Evolutionary conservation across 2,113 vertebrate species (phyloP).

Genomic region (Pteronura brasiliensis): DNA sequence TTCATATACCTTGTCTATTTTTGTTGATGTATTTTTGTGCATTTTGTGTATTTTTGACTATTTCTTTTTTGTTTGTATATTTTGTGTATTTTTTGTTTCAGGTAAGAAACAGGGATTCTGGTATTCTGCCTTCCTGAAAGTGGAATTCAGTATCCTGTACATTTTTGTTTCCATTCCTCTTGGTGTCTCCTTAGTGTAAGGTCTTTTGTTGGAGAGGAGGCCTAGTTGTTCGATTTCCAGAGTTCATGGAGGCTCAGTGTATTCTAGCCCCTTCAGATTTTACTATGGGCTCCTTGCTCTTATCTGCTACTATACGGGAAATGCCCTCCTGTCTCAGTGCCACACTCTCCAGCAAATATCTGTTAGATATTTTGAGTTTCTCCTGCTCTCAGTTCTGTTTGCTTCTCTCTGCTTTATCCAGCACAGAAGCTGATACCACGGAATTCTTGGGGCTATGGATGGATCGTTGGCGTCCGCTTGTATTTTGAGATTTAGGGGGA

Average conservation of each 20-base stretch:
- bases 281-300: background rate
- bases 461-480: background rate
- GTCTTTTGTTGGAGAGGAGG: background rate
- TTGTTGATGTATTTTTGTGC: background rate
- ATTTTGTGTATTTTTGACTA: background rate
- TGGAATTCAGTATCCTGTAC: background rate
- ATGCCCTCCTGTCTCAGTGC: background rate
- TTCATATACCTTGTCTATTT: background rate
- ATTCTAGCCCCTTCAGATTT: background rate
- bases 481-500: background rate
- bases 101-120: background rate
- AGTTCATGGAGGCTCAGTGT: background rate
- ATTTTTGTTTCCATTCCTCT: background rate
- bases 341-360: background rate
- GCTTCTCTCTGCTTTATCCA: background rate
- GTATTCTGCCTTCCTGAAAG: background rate
- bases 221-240: background rate
- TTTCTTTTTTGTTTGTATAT: background rate
- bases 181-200: background rate
- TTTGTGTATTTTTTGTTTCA: background rate
- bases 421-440: background rate
- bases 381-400: background rate
- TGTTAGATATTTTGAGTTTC: background rate
- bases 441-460: background rate
- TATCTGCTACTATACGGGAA: background rate